Conservation (phyloP, 1,140 invertebrate genomes). For the Papilio aristodemus region DNA sequence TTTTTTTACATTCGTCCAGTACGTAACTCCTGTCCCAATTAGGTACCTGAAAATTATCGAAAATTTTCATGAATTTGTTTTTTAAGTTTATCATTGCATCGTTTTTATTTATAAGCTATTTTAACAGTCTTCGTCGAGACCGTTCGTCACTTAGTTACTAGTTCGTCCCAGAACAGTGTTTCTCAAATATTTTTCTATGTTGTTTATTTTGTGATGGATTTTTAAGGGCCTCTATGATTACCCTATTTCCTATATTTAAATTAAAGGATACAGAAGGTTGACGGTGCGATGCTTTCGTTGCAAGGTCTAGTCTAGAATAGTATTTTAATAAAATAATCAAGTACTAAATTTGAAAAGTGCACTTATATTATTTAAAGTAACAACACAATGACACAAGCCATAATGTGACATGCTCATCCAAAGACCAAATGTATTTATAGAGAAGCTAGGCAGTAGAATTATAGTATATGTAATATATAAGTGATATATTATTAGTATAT, state of each 20-base stretch:
- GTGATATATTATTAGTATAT: slow-evolving; percentile 56
- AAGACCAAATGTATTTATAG: slow-evolving; percentile 79
- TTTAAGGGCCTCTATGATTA: slow-evolving; percentile 66
- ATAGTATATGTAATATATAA: slow-evolving; percentile 62
- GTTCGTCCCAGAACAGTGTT: slow-evolving; percentile 72
- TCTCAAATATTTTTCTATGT: slow-evolving; percentile 68
- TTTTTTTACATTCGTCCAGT: slow-evolving; percentile 37
- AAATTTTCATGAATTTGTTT: slow-evolving; percentile 53
- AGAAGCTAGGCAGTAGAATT: slow-evolving; percentile 68
- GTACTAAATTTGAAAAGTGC: slow-evolving; percentile 75
- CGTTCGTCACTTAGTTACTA: slow-evolving; percentile 53
- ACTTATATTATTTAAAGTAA: slow-evolving; percentile 74
- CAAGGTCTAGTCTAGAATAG: slow-evolving; percentile 76
- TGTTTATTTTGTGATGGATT: slow-evolving; percentile 56
- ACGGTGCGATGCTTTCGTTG: slow-evolving; percentile 57
- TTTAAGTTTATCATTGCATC: slow-evolving; percentile 44
- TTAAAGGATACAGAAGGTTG: slow-evolving; percentile 42
- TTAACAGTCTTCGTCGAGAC: slow-evolving; percentile 47
- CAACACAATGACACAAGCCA: slow-evolving; percentile 71
- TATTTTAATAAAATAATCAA: slow-evolving; percentile 62
- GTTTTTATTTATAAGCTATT: slow-evolving; percentile 54
- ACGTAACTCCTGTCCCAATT: slow-evolving; percentile 59
- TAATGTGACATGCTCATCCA: slow-evolving; percentile 77
- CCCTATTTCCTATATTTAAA: slow-evolving; percentile 46
- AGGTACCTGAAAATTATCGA: slow-evolving; percentile 73